phyloP scores from a whole-genome alignment of 2,888 invertebrate species.

The Mimumesa dahlbomi region DNA sequence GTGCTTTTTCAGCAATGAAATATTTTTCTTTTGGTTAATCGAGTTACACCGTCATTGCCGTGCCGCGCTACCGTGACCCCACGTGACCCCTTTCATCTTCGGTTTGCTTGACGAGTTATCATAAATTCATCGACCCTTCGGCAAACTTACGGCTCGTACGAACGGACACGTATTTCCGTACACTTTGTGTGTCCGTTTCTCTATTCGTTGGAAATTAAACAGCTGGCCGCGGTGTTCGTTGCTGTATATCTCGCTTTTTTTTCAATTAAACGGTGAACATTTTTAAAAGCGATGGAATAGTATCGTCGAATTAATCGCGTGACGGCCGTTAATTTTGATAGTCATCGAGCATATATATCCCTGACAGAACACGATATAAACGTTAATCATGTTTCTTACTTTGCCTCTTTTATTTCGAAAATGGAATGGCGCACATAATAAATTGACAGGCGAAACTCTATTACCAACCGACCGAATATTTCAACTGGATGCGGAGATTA shows the following conservation, averaged over 20 bases:
- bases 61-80: constrained; percentile 27
- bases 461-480: constrained; percentile 29
- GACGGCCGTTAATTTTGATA: constrained; percentile 4
- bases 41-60: constrained; percentile 33
- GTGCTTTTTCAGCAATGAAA: constrained; percentile 36
- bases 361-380: constrained; percentile 10
- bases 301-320: constrained; percentile 2
- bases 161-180: background rate
- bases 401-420: constrained; percentile 30
- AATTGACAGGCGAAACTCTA: constrained; percentile 29
- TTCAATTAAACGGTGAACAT: too few relatives aligned
- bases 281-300: background rate
- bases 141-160: background rate
- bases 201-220: too few relatives aligned
- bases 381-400: constrained; percentile 30
- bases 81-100: constrained; percentile 15
- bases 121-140: constrained; percentile 5
- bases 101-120: constrained; percentile 1
- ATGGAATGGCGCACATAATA: constrained; percentile 34
- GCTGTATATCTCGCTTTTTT: too few relatives aligned
- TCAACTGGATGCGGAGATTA: constrained; percentile 36
- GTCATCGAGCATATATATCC: constrained; percentile 17
- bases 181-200: too few relatives aligned
- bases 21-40: constrained; percentile 43
- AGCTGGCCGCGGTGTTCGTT: too few relatives aligned